phyloP scores from a whole-genome alignment of 1,140 invertebrate genomes.

The Macrostomum lignano region DNA sequence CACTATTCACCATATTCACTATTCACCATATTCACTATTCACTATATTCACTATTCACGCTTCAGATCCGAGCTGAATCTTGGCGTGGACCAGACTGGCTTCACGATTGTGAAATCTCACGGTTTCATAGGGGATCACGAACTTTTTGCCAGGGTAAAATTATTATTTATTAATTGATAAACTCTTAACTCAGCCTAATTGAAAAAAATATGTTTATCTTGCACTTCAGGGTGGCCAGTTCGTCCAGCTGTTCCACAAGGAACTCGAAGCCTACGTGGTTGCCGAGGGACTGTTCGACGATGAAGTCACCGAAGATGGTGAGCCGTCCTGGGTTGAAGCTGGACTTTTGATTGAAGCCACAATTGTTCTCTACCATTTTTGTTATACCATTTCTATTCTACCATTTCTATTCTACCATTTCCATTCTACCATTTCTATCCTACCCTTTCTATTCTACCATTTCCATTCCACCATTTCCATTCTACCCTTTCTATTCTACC shows the following conservation, averaged over 20 bases:
- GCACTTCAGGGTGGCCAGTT: constrained; percentile 7
- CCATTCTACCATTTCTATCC: too few species aligned
- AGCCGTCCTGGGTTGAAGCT: constrained; percentile 6
- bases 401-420: too few species aligned
- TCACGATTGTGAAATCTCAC: constrained; percentile 12
- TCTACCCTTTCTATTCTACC: too few species aligned
- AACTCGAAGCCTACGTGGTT: constrained; percentile 8
- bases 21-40: too few species aligned
- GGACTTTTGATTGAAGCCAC: not conserved
- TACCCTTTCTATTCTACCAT: too few species aligned
- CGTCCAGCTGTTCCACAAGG: constrained; percentile 8
- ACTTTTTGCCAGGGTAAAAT: constrained; percentile 6
- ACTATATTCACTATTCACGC: too few species aligned
- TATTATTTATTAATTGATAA: not conserved
- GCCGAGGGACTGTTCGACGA: constrained; percentile 9
- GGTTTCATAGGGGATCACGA: constrained; percentile 2
- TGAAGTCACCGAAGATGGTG: constrained; percentile 8
- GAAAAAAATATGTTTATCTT: not conserved
- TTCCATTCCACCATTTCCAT: not conserved
- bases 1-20: too few species aligned
- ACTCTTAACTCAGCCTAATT: not conserved
- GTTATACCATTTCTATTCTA: not conserved
- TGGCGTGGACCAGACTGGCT: too few species aligned
- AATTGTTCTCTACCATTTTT: too few species aligned
- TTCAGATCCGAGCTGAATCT: constrained; percentile 1